Percentiles rank a stretch among this genome's conserved stretches.
phyloP scores from a whole-genome alignment of 1,140 invertebrate species.

The Micrasema longulum region DNA sequence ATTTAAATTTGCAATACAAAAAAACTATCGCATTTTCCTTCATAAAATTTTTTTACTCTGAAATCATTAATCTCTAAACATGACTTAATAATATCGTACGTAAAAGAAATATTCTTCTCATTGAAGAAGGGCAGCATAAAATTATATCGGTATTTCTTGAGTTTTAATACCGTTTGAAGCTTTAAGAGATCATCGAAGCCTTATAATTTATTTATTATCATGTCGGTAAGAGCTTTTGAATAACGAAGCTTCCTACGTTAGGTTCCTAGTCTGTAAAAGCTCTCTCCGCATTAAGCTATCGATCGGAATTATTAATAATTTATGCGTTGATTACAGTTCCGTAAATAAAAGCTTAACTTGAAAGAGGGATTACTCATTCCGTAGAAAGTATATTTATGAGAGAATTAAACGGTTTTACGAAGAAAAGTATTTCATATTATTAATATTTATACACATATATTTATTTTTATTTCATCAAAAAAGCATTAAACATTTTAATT shows the following conservation, averaged over 20 bases:
- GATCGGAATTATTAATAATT: constrained; percentile 8
- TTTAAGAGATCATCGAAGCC: constrained; percentile 8
- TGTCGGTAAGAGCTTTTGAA: constrained; percentile 6
- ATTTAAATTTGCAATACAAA: no score
- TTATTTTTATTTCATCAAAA: no score
- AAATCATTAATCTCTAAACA: no score
- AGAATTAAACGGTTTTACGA: no score
- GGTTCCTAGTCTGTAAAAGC: not conserved
- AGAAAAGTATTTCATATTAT: no score
- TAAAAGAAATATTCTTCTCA: no score
- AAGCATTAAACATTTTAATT: no score
- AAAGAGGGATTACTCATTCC: not conserved
- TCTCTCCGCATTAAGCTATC: constrained; percentile 17
- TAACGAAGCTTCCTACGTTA: constrained; percentile 1
- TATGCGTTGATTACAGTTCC: constrained; percentile 6
- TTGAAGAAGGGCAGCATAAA: not conserved
- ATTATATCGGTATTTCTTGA: not conserved
- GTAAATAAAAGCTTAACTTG: constrained; percentile 1
- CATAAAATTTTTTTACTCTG: no score
- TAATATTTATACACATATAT: no score
- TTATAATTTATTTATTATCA: constrained; percentile 16
- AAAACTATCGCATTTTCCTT: no score
- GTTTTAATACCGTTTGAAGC: not conserved
- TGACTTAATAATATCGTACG: not conserved
- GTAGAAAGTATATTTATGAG: no score